Evolutionary conservation across 2,888 invertebrate genomes (phyloP), one percentile per base, ranked within the genome.

Genomic region (Scaptomyza reducta): DNA sequence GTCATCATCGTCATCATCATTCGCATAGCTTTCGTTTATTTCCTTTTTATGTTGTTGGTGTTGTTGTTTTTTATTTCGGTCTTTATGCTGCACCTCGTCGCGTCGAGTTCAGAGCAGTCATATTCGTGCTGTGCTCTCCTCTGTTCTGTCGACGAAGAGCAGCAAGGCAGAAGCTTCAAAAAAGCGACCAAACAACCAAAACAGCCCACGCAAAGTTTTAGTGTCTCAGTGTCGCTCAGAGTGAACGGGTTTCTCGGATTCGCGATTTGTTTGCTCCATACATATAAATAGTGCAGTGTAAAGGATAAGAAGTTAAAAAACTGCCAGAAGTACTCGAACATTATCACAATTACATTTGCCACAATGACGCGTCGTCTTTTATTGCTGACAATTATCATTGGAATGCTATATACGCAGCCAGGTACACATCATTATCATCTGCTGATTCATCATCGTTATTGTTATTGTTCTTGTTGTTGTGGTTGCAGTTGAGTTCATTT

Each of bases 201-300:
- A 56, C 79, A 78, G 41, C 79, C 79, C 79, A 79, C 79, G 79
- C 84, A 84, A 80, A 70, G 58, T 73, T 79, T 59, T 59, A 78
- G 84, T 79, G 53, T 73, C 69, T 72, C 79, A 70, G 65, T 65
- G 75, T 78, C 75, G 75, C 63, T 78, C 58, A 51, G 40, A 35
- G 81, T 72, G 78, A 84, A 78, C 81, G 78, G 75, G 70, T 78
- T 79, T 64, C 57, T 45, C 53, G 38, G 38, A 16, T 47, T 55
- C 62, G 59, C 41, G 42, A 40, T 41, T 58, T 56, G 22, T 33
- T 22, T 47, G 61, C 55, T 22, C 31, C 25, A 45, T 25, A 53
- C 16, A 60, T 1, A 44, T 9, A 31, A 46, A 16, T 31, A 25
- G 16, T 11, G 38, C 2, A 59, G 45, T 62, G 66, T 60, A 66